These are phyloP conservation scores for Antheraea pernyi DNA, from an alignment of 1,140 invertebrate species.

Conservation along the genomic window DNA sequence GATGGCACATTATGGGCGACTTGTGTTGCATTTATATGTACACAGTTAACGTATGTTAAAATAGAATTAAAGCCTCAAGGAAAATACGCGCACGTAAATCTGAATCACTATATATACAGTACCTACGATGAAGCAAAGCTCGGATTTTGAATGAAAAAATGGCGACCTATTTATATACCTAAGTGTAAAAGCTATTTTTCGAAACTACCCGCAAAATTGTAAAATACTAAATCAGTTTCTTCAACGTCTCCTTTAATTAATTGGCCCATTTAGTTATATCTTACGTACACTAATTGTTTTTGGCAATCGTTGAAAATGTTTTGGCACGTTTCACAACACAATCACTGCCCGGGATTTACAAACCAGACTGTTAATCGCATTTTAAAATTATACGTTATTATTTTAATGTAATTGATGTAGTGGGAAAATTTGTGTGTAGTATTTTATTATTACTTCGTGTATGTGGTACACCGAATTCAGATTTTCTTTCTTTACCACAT, in stretches of 20 bases:
- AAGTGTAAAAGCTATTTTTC: slow-evolving; percentile 68
- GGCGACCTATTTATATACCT: slow-evolving; percentile 31
- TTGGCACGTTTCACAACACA: slow-evolving; percentile 29
- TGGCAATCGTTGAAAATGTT: slow-evolving; percentile 2
- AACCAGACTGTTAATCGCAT: background rate
- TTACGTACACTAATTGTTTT: slow-evolving; percentile 5
- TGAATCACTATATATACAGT: slow-evolving; percentile 30
- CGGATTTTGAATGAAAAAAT: slow-evolving; percentile 36
- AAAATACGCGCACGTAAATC: too few species aligned
- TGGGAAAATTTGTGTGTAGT: too few species aligned
- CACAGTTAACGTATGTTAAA: too few species aligned
- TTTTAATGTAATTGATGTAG: too few species aligned
- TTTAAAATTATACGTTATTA: too few species aligned
- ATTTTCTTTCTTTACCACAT: too few species aligned
- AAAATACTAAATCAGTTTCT: slow-evolving; percentile 32
- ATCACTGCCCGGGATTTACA: slow-evolving; percentile 20
- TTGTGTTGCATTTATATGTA: too few species aligned
- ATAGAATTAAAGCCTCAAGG: background rate
- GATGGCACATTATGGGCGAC: too few species aligned
- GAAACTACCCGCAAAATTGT: slow-evolving; percentile 46
- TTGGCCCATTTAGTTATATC: slow-evolving; percentile 55
- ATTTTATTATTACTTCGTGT: too few species aligned
- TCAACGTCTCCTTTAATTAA: slow-evolving; percentile 50
- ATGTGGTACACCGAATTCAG: too few species aligned
- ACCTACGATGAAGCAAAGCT: slow-evolving; percentile 48